These are phyloP conservation scores for Daubentonia madagascariensis DNA, from an alignment of 2,113 vertebrate genomes.

Conservation along the genomic window DNA sequence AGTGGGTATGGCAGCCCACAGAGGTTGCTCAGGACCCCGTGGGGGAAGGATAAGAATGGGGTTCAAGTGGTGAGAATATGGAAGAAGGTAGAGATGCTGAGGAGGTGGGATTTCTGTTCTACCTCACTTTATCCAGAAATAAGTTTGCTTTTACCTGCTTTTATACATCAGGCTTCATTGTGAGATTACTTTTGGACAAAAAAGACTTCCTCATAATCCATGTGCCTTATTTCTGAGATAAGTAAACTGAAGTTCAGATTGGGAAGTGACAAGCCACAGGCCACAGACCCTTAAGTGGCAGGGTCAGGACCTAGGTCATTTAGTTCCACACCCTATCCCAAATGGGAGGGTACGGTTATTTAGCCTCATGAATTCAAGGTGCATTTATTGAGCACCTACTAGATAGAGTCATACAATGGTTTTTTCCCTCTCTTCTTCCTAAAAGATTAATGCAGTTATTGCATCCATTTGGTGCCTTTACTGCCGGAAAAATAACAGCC, in stretches of 20 bases:
- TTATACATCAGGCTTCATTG: not conserved
- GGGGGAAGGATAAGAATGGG: not conserved
- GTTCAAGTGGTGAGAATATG: not conserved
- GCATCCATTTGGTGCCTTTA: slow-evolving; percentile 74
- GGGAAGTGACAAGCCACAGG: not conserved
- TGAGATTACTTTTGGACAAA: not conserved
- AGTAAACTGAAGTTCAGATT: not conserved
- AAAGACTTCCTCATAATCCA: not conserved
- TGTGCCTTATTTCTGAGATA: not conserved
- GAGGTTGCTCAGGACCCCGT: not conserved
- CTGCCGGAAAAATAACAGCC: slow-evolving; percentile 76
- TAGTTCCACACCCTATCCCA: not conserved
- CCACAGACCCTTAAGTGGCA: not conserved
- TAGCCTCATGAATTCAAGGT: not conserved
- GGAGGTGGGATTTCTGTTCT: not conserved
- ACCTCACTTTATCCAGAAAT: not conserved
- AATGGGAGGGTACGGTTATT: not conserved
- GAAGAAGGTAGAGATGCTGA: not conserved
- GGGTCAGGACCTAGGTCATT: not conserved
- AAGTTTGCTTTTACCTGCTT: not conserved
- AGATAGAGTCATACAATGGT: not conserved
- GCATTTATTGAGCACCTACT: slow-evolving; percentile 43
- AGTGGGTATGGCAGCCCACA: too few species aligned
- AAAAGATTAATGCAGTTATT: slow-evolving; percentile 45
- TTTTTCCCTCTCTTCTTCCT: not conserved